Evolutionary conservation across 2,888 invertebrate genomes (phyloP).

Genomic region (Sericinus montela): DNA sequence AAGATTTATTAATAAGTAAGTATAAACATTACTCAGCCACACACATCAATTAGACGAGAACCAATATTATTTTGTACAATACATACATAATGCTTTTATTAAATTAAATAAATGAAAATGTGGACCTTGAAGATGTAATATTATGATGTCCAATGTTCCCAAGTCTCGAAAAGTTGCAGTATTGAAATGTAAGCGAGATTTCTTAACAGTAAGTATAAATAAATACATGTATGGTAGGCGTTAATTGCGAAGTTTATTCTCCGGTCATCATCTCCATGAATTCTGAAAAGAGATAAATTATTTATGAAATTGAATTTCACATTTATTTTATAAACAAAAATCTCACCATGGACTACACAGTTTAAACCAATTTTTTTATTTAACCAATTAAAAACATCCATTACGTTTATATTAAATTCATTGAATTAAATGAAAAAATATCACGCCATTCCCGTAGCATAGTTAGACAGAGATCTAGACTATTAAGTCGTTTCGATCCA

Average conservation of each 20-base stretch:
- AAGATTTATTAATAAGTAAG: conserved; percentile 76
- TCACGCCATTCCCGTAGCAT: too few species aligned
- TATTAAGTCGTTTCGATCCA: too few species aligned
- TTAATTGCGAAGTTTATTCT: conserved; percentile 80
- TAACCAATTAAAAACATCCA: too few species aligned
- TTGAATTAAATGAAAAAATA: too few species aligned
- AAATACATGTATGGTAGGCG: conserved; percentile 26
- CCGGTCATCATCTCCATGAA: conserved; percentile 98
- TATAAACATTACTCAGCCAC: conserved; percentile 75
- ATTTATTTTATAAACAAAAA: too few species aligned
- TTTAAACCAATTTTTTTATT: too few species aligned
- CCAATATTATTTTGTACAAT: conserved; percentile 72
- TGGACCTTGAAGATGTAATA: conserved; percentile 20
- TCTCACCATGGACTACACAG: too few species aligned
- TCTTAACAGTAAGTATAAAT: conserved; percentile 62
- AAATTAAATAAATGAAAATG: conserved; percentile 28
- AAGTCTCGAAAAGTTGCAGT: conserved; percentile 63
- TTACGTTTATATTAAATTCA: too few species aligned
- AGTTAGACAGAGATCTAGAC: too few species aligned
- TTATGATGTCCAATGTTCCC: conserved; percentile 56
- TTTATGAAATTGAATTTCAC: too few species aligned
- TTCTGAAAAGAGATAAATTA: conserved; percentile 81
- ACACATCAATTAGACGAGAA: conserved; percentile 71
- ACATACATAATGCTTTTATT: conserved; percentile 64
- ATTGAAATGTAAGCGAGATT: conserved; percentile 53